Evolutionary conservation across 1,140 invertebrate genomes (phyloP).

Genomic region (Bombus waltoni): DNA sequence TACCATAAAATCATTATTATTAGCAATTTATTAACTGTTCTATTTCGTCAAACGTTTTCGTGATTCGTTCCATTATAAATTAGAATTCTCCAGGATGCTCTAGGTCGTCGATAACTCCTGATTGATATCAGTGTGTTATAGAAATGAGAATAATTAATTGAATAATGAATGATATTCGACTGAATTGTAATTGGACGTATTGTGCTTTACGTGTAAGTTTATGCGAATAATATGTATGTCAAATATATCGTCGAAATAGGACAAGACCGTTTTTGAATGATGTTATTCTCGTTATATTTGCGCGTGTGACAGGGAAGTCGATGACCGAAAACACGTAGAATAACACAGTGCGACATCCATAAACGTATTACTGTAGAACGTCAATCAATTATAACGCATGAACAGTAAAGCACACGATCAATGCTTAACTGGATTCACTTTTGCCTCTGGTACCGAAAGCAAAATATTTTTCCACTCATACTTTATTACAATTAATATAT

Average conservation of each 20-base stretch:
- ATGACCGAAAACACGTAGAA: slow-evolving; percentile 5
- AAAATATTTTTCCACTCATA: neutral
- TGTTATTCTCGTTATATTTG: neutral
- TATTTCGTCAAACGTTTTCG: too few species aligned
- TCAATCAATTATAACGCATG: slow-evolving; percentile 9
- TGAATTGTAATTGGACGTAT: neutral
- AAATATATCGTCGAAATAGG: neutral
- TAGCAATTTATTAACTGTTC: neutral
- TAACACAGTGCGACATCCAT: neutral
- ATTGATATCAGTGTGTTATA: neutral
- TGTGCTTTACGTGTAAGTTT: too few species aligned
- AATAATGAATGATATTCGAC: neutral
- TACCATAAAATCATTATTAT: neutral
- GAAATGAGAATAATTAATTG: neutral
- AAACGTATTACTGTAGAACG: slow-evolving; percentile 3
- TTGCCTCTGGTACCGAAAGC: neutral
- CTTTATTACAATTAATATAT: neutral
- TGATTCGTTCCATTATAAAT: neutral
- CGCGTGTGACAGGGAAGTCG: neutral
- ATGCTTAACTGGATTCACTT: slow-evolving; percentile 2
- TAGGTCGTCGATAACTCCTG: neutral
- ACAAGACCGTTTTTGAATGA: neutral
- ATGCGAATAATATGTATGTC: neutral
- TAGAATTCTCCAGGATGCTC: neutral
- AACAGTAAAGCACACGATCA: neutral